Conservation (phyloP, 2,797 vertebrate species). For the Arrhamphus sclerolepis region DNA sequence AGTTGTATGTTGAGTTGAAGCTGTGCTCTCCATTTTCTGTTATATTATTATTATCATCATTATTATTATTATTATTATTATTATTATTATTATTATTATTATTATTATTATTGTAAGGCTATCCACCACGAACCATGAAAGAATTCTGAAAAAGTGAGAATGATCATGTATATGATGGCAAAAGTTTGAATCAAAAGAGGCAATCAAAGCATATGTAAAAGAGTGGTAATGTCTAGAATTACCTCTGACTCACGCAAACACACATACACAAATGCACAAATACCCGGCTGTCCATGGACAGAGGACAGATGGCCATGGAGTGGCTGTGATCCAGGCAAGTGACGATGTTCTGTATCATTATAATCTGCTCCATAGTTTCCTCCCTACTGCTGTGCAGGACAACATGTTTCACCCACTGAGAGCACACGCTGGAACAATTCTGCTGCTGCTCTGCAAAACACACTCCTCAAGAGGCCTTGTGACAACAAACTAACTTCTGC, state of each 20-base stretch:
- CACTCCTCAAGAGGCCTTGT: constrained; percentile 37
- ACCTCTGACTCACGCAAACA: constrained; percentile 33
- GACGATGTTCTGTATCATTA: constrained; percentile 79
- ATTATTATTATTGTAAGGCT: too few relatives aligned
- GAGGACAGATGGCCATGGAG: constrained; percentile 79
- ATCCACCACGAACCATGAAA: too few relatives aligned
- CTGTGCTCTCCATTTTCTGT: too few relatives aligned
- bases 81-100: too few relatives aligned
- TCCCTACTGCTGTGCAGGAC: constrained; percentile 78
- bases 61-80: too few relatives aligned
- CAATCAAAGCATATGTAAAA: constrained; percentile 47
- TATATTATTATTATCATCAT: too few relatives aligned
- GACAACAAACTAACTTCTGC: constrained; percentile 37
- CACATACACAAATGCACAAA: constrained; percentile 35
- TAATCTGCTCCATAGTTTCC: constrained; percentile 80
- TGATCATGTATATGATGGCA: constrained; percentile 12
- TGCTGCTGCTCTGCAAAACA: constrained; percentile 58
- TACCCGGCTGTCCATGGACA: constrained; percentile 69
- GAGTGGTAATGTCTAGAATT: constrained; percentile 52
- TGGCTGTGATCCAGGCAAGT: constrained; percentile 78
- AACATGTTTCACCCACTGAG: constrained; percentile 80
- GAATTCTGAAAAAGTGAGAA: constrained; percentile 6
- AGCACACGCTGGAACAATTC: constrained; percentile 68
- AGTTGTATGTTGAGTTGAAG: neutral
- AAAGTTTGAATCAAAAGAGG: constrained; percentile 18